Conservation (phyloP, 2,797 vertebrate species). For the Phrynocephalus guinanensis region DNA sequence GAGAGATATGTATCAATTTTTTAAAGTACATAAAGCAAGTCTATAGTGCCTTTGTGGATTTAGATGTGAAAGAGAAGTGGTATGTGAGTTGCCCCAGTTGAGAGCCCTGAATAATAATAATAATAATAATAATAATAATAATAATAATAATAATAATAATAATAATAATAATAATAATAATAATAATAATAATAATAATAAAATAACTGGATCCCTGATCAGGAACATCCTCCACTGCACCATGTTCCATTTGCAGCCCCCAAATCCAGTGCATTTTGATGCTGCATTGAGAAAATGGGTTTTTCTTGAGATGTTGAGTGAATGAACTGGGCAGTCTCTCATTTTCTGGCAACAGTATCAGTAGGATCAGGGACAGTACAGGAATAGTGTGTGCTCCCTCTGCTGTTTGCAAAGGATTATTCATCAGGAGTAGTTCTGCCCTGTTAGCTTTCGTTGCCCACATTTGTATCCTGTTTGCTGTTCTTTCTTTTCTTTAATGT, state of each 20-base stretch:
- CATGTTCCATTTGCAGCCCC: neutral
- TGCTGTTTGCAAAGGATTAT: constrained; percentile 56
- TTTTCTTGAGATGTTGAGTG: neutral
- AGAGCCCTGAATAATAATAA: neutral
- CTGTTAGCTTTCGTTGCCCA: neutral
- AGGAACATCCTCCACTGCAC: neutral
- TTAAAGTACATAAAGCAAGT: no score
- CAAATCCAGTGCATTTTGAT: neutral
- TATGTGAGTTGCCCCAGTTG: neutral
- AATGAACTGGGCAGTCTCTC: neutral
- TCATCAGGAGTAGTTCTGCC: fast-evolving
- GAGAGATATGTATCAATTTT: no score
- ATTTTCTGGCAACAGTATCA: neutral
- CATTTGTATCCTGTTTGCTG: neutral
- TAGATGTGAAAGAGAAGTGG: neutral
- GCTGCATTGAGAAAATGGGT: neutral
- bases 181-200: no score
- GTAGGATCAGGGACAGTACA: fast-evolving
- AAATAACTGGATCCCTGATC: neutral
- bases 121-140: no score
- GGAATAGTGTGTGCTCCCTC: constrained; percentile 60
- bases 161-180: no score
- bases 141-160: no score
- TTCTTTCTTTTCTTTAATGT: neutral
- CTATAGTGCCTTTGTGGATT: neutral